These are phyloP conservation scores for Planiliza haematocheilus DNA, from an alignment of 2,113 vertebrate genomes.

Conservation along the genomic window DNA sequence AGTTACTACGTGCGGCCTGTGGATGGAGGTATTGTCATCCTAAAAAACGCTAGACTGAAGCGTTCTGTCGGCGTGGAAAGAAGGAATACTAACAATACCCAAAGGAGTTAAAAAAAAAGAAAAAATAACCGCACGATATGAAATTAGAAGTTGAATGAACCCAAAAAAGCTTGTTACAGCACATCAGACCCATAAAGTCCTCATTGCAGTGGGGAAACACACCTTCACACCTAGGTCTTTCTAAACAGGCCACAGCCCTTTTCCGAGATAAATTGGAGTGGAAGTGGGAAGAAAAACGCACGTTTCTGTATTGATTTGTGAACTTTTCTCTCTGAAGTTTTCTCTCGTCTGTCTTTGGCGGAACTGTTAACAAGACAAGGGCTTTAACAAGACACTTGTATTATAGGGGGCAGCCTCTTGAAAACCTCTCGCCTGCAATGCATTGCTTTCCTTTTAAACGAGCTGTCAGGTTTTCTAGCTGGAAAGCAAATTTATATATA, in stretches of 20 bases:
- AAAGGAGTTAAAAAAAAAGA: no score
- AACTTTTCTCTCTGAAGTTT: no score
- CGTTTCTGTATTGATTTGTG: no score
- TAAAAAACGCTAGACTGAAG: not conserved
- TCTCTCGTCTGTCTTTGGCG: no score
- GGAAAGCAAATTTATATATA: not conserved
- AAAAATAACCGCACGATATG: no score
- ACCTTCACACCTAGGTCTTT: not conserved
- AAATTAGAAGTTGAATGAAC: not conserved
- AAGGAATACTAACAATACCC: no score
- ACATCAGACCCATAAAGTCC: not conserved
- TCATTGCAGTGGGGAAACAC: not conserved
- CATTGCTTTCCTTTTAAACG: no score
- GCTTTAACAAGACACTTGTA: no score
- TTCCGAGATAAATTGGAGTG: not conserved
- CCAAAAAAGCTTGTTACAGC: not conserved
- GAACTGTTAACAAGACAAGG: no score
- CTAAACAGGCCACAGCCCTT: not conserved
- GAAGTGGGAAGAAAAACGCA: not conserved
- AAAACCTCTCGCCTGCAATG: no score
- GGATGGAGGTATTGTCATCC: conserved; percentile 52
- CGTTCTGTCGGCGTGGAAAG: not conserved
- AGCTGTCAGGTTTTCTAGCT: no score
- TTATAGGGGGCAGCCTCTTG: no score
- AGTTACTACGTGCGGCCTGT: conserved; percentile 49